Evolutionary conservation across 2,113 vertebrate species (phyloP).

Genomic region (Lichenostomus cassidix): DNA sequence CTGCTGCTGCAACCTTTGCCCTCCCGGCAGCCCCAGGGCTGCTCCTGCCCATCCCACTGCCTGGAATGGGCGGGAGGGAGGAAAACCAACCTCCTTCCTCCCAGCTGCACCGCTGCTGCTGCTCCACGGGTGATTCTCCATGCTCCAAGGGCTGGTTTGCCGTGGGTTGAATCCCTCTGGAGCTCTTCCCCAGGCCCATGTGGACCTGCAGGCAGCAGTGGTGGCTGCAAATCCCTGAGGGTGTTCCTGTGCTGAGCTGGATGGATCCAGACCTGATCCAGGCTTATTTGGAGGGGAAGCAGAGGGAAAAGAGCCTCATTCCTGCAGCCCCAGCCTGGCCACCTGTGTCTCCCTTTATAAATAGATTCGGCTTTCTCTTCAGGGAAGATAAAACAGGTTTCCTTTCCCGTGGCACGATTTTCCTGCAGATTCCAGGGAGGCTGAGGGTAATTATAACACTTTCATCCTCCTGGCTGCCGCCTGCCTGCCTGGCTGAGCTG

Average conservation of each 20-base stretch:
- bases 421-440: not conserved
- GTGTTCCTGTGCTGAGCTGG: rapidly evolving
- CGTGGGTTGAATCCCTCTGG: not conserved
- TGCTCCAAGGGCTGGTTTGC: not conserved
- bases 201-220: rapidly evolving
- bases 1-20: not conserved
- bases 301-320: not conserved
- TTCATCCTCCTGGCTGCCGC: not conserved
- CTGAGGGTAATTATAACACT: not conserved
- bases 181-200: not conserved
- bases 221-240: rapidly evolving
- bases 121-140: rapidly evolving
- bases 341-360: not conserved
- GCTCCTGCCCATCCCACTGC: not conserved
- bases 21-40: not conserved
- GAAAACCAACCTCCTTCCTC: not conserved
- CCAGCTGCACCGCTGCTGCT: rapidly evolving
- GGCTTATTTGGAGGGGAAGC: not conserved
- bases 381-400: not conserved
- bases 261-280: rapidly evolving
- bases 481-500: not conserved
- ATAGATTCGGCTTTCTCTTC: not conserved
- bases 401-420: rapidly evolving
- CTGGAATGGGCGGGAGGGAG: not conserved
- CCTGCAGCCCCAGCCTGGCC: not conserved